Evolutionary conservation across 2,113 vertebrate genomes (phyloP), one percentile per base, ranked within the genome.

Genomic region (Hepsetus odoe): DNA sequence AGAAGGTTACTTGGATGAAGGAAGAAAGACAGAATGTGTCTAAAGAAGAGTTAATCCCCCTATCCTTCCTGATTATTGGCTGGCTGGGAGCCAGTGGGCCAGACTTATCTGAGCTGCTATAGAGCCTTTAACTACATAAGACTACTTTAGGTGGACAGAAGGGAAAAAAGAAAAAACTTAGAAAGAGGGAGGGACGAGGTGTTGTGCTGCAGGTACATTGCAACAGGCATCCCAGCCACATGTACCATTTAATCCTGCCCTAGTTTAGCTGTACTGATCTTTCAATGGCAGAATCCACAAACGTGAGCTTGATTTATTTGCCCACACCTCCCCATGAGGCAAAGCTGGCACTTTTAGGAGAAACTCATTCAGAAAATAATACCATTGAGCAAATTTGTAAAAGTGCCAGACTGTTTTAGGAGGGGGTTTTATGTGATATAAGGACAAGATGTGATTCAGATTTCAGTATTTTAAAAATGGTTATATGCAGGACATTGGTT

Each of bases 11-110:
- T 46, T 67, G 62, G 33, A 49, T 51, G 56, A n/a, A 56, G 69
- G 28, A 24, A 32, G 24, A 28, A 40, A 28, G n/a, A 62, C 66
- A 67, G 74, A 77, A 58, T 67, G 32, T 56, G 42, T 80, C 79
- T 82, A 79, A 65, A 77, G 55, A 69, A 24, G 18, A 72, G 46
- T 10, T 72, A 78, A 82, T 85, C 77, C 68, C 40, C 30, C 62
- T 80, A 35, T 85, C 49, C 40, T 77, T 69, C 20, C 68, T 74
- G 83, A 72, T 77, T 80, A 84, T 46, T 72, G 58, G 69, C 58
- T 56, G 70, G 65, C 59, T 38, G n/a, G 12, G 18, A 38, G 51
- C 77, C 35, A 73, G 73, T 64, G 42, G 44, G 61, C 56, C 64
- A 77, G 55, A 30, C 59, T 73, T 73, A 75, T 69, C 64, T 76